Base-by-base conservation (phyloP, 1,140 invertebrate genomes). In the Philaenus spumarius region DNA sequence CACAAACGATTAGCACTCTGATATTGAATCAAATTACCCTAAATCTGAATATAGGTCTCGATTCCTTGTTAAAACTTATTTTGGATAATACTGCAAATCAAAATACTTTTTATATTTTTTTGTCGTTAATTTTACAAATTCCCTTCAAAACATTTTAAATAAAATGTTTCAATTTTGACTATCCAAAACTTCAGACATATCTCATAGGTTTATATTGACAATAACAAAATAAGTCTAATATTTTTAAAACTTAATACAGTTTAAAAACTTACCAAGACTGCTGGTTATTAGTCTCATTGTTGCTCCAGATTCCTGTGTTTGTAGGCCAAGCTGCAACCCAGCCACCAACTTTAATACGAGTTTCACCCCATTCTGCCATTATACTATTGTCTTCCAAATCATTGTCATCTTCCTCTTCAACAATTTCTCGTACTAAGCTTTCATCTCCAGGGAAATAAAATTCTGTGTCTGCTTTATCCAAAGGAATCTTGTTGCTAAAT, bases 371-470 rank as follows among this genome's bases (percentile, higher is more conserved):
- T 30, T 30, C 26, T 9, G 26, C 26, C 17, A 43, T 39, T 1
- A 22, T n/a, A 35, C 26, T 56, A 20, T 55, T 22, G 12, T 60
- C 35, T 26, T 61, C 55, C 35, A 37, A 53, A 23, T 60, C 52
- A 5, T 23, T 17, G 17, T 55, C 45, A 45, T 59, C 46, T 23
- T 39, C n/a, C 7, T 59, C 51, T 30, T 30, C 26, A 50, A 61
- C 23, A 50, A 59, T 54, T 11, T 62, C 62, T 46, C 60, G 48
- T 12, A 59, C 64, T 34, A 65, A 50, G 19, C 62, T 56, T 22
- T 67, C 65, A 62, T 68, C 67, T 17, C 62, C 67, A 14, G 66
- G 62, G 23, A 60, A 64, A 30, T 53, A 58, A 23, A 55, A 56
- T 39, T 65, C 58, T n/a, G 48, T 35, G 19, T 66, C 63, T 20